Conservation (phyloP, 2,113 vertebrate genomes). For the Pituophis catenifer region DNA sequence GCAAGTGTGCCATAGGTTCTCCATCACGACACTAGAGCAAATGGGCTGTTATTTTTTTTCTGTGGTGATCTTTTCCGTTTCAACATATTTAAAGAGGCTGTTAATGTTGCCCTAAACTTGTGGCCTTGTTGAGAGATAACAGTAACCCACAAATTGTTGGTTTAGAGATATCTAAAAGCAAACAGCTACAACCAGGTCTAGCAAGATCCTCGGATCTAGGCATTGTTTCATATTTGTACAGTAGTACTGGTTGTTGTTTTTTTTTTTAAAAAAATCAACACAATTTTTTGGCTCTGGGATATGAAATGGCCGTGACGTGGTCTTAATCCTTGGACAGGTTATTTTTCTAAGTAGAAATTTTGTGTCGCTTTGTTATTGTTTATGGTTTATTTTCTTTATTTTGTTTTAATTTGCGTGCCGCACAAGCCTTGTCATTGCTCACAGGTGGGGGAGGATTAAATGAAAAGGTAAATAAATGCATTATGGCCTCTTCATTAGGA, state of each 20-base stretch:
- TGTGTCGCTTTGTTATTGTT: background rate
- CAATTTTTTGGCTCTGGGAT: background rate
- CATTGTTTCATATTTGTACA: background rate
- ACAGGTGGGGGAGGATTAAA: background rate
- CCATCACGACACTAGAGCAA: background rate
- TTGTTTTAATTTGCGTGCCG: background rate
- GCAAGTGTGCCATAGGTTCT: too few species aligned
- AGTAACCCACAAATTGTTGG: background rate
- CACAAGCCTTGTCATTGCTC: background rate
- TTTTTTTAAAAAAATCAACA: background rate
- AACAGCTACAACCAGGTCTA: background rate
- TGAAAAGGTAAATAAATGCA: background rate
- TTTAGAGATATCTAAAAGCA: background rate
- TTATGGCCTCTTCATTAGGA: background rate
- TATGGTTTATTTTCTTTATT: background rate
- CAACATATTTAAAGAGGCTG: background rate
- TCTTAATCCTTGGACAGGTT: background rate
- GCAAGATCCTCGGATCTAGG: background rate
- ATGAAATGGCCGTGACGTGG: background rate
- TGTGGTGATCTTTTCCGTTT: too few species aligned
- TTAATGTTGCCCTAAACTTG: background rate
- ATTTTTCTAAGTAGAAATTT: background rate
- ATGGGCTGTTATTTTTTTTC: background rate
- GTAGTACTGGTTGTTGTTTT: background rate
- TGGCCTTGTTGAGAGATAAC: background rate